Percentiles rank a stretch among this genome's conserved stretches.
phyloP scores from a whole-genome alignment of 2,888 invertebrate genomes.

The Romanomermis culicivorax region DNA sequence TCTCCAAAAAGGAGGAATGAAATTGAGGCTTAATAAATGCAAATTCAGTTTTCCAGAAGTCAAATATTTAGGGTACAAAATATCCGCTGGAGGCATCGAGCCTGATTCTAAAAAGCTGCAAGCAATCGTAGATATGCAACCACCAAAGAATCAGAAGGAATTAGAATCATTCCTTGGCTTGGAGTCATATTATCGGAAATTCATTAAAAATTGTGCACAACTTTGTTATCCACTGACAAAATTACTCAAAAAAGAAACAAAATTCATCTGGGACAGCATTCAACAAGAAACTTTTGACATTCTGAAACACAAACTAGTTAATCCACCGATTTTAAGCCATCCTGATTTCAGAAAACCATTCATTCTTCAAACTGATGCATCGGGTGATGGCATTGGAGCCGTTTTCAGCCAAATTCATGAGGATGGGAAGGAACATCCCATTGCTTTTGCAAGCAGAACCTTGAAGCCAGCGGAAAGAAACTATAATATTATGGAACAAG shows the following conservation, averaged over 20 bases:
- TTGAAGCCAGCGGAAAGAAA: conserved; percentile 23
- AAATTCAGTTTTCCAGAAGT: conserved; percentile 11
- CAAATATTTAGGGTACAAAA: conserved; percentile 24
- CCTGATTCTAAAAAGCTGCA: conserved; percentile 18
- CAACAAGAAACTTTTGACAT: conserved; percentile 8
- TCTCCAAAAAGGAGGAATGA: conserved; percentile 10
- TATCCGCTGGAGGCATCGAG: conserved; percentile 18
- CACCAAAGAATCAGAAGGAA: conserved; percentile 14
- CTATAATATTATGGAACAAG: conserved; percentile 30
- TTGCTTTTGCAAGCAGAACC: conserved; percentile 15
- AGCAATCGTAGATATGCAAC: conserved; percentile 17
- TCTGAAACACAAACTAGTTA: conserved; percentile 7
- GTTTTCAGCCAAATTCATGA: conserved; percentile 17
- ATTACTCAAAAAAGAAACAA: not conserved
- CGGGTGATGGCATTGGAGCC: conserved; percentile 17
- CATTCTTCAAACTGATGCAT: conserved; percentile 22
- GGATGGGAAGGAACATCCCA: conserved; percentile 10
- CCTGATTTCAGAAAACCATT: conserved; percentile 17
- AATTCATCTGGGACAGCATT: conserved; percentile 13
- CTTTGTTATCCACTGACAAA: conserved; percentile 5
- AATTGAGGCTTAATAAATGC: conserved; percentile 21
- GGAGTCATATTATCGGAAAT: conserved; percentile 23
- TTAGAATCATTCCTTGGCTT: conserved; percentile 19
- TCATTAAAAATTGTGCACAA: conserved; percentile 10
- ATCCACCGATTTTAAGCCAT: conserved; percentile 14